A percentile compares a stretch with the other conserved stretches of the same genome.
phyloP scores from a whole-genome alignment of 1,140 invertebrate species.

The Theocolax elegans region DNA sequence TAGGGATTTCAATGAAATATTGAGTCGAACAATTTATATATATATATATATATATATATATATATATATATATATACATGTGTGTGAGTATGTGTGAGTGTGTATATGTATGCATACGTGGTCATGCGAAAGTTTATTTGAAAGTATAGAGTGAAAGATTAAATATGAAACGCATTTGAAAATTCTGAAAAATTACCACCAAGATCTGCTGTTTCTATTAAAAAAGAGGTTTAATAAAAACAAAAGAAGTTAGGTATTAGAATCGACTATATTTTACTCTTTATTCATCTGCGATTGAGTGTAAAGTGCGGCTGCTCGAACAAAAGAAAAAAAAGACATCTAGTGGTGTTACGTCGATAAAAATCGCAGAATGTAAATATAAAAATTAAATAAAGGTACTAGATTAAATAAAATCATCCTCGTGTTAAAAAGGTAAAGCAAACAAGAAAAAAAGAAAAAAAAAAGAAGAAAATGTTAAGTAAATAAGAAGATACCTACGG shows the following conservation, averaged over 20 bases:
- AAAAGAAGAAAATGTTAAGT: slow-evolving; percentile 15
- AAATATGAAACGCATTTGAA: slow-evolving; percentile 29
- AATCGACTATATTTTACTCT: slow-evolving; percentile 57
- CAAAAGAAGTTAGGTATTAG: slow-evolving; percentile 57
- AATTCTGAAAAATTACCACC: slow-evolving; percentile 36
- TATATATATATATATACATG: slow-evolving; percentile 29
- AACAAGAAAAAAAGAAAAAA: slow-evolving; percentile 3
- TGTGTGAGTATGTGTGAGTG: no score
- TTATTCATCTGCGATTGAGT: slow-evolving; percentile 42
- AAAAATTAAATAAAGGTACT: slow-evolving; percentile 61
- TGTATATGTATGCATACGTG: slow-evolving; percentile 35
- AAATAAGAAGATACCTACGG: slow-evolving; percentile 31
- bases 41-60: slow-evolving; percentile 25
- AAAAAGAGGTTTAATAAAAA: slow-evolving; percentile 54
- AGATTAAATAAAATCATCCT: slow-evolving; percentile 55
- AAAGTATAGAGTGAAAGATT: neutral
- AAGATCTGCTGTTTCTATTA: slow-evolving; percentile 61
- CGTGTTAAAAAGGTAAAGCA: slow-evolving; percentile 47
- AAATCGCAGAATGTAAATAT: slow-evolving; percentile 55
- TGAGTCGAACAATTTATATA: slow-evolving; percentile 42
- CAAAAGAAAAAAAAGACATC: slow-evolving; percentile 35
- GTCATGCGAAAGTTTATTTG: slow-evolving; percentile 8
- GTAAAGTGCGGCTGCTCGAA: slow-evolving; percentile 36
- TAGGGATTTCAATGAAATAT: slow-evolving; percentile 46
- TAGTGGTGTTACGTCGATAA: slow-evolving; percentile 27